These are phyloP conservation scores for Clarias fuscus DNA, from an alignment of 2,797 vertebrate genomes.

Conservation along the genomic window DNA sequence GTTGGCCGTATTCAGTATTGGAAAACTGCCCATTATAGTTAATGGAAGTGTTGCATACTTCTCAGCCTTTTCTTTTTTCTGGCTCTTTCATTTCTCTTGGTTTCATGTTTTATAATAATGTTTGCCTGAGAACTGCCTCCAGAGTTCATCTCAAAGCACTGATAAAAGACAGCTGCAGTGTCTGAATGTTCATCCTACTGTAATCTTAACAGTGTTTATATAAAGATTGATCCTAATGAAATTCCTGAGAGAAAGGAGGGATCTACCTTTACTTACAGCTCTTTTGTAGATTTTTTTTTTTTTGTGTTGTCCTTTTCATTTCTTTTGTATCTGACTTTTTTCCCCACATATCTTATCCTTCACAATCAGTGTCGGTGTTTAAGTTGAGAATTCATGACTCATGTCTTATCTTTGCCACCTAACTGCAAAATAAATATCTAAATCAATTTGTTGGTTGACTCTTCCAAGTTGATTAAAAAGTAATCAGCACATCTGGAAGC, in stretches of 20 bases:
- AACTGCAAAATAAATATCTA: constrained; percentile 51
- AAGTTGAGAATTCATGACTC: constrained; percentile 20
- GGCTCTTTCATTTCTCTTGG: not conserved
- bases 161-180: not conserved
- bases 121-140: not conserved
- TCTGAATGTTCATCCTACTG: constrained; percentile 16
- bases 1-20: constrained; percentile 37
- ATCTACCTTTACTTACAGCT: constrained; percentile 52
- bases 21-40: constrained; percentile 46
- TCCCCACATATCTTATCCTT: not conserved
- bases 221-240: constrained; percentile 44
- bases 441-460: constrained; percentile 24
- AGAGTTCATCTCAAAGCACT: not conserved
- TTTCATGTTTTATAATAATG: not conserved
- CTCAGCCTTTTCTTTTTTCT: not conserved
- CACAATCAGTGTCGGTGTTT: constrained; percentile 17
- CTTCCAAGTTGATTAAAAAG: not conserved
- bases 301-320: not conserved
- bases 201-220: constrained; percentile 27
- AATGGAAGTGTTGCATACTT: constrained; percentile 2
- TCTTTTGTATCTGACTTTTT: constrained; percentile 6
- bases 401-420: constrained; percentile 41
- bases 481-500: not conserved
- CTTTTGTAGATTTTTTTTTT: constrained; percentile 13
- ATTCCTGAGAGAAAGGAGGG: constrained; percentile 68